Percentiles rank a stretch among this genome's conserved stretches.
Conservation (phyloP, 2,888 invertebrate species). For the Catocala nupta region DNA sequence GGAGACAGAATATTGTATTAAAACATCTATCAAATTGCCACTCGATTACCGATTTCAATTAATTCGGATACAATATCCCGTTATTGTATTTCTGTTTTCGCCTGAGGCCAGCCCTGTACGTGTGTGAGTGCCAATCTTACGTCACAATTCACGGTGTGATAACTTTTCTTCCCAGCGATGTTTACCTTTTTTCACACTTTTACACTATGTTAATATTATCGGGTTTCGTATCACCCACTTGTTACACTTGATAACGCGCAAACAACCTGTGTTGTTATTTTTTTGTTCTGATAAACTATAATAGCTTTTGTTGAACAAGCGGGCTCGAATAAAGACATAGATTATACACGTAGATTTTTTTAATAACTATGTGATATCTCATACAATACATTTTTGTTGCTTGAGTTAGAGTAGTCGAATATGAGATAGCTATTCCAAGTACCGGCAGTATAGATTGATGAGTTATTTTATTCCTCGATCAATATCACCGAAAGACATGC, state of each 20-base stretch:
- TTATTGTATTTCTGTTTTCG: neutral
- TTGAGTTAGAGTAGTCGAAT: too few species aligned
- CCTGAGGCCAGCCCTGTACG: constrained; percentile 1
- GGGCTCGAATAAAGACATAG: too few species aligned
- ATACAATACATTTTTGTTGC: too few species aligned
- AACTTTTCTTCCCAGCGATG: constrained; percentile 30
- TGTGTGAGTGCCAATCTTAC: constrained; percentile 16
- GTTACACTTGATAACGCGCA: constrained; percentile 22
- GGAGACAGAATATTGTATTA: too few species aligned
- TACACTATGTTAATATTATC: constrained; percentile 33
- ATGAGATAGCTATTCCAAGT: too few species aligned
- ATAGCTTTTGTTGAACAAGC: too few species aligned
- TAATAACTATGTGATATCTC: too few species aligned
- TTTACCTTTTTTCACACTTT: constrained; percentile 32
- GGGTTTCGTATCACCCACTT: constrained; percentile 28
- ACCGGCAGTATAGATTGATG: neutral
- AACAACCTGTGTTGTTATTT: constrained; percentile 14
- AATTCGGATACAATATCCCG: neutral
- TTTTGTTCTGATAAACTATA: neutral
- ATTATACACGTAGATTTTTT: too few species aligned
- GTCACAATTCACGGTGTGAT: constrained; percentile 30
- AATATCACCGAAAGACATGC: neutral
- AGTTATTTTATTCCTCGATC: neutral
- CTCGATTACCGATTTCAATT: neutral
- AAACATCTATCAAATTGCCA: too few species aligned